Evolutionary conservation across 2,113 vertebrate species (phyloP).

Genomic region (Pavo muticus): DNA sequence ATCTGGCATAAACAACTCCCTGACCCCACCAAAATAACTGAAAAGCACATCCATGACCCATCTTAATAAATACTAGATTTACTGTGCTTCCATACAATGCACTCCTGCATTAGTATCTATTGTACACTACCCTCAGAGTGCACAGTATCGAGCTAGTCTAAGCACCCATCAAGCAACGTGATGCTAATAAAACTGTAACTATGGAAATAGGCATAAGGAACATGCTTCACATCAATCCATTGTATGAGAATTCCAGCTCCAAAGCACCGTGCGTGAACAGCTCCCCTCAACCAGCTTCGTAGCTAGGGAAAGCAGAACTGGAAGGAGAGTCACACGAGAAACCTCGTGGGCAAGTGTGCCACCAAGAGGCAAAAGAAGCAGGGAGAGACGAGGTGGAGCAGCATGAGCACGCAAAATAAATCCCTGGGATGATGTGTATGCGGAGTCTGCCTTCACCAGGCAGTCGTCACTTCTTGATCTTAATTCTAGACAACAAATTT

Average conservation of each 20-base stretch:
- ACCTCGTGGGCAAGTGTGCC: constrained; percentile 70
- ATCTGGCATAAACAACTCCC: neutral
- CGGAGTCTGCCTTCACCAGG: fast-evolving
- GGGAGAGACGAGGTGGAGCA: neutral
- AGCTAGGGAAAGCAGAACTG: neutral
- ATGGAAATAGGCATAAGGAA: neutral
- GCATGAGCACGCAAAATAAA: neutral
- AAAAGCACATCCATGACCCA: neutral
- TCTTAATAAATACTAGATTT: neutral
- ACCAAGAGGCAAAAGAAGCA: constrained; percentile 64
- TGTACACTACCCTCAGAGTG: too few species aligned
- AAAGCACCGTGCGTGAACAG: neutral
- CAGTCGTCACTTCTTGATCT: neutral
- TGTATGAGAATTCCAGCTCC: neutral
- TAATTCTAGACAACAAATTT: neutral
- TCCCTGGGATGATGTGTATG: neutral
- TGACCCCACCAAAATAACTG: neutral
- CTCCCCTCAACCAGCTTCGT: neutral
- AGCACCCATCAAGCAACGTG: neutral
- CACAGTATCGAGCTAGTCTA: too few species aligned
- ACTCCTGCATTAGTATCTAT: neutral
- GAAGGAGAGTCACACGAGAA: neutral
- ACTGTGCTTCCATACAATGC: neutral
- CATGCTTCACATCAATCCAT: fast-evolving
- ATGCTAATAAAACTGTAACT: neutral